Evolutionary conservation across 2,113 vertebrate genomes (phyloP), one percentile per base, ranked within the genome.

Genomic region (Cochlearius cochlearius): DNA sequence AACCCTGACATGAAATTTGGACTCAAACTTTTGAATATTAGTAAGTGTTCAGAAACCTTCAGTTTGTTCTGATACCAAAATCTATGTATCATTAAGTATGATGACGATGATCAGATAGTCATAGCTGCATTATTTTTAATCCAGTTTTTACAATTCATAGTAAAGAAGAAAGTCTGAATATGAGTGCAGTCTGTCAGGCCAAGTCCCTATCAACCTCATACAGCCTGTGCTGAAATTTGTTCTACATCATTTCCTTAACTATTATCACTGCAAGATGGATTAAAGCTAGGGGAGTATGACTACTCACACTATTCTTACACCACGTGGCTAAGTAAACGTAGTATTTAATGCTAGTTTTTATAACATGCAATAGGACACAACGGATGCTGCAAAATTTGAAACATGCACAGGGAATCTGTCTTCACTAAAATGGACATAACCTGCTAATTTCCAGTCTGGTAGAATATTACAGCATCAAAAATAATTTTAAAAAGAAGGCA

Each of bases 321-420:
- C 73, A 78, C 27, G 72, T 47, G 75, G 82, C 71, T 88, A 69
- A 86, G 84, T 67, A 91, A 92, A 90, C 60, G 91, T 12, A 91
- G 81, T 43, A 53, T 34, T 68, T 69, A 59, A 26, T 67, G 60
- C 39, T 95, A 67, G 63, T 27, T 94, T 92, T 91, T 72, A 15
- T 81, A 94, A 95, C 27, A 25, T 45, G 47, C 25, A 76, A 50
- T 32, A 69, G 59, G 69, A 94, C 93, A 76, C 59, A 95, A 85
- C 81, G 94, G 87, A 96, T 82, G 81, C 85, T 93, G 76, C 53
- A 71, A 91, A 96, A 82, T 59, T 26, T 59, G 43, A 91, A 93
- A 59, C 45, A 58, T 10, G 50, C 39, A 86, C 72, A 82, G 17
- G 60, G 41, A 74, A 93, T 86, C 3, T 64, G 36, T 88, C 73